Evolutionary conservation across 2,113 vertebrate species (phyloP).

Genomic region (Etia nguti): DNA sequence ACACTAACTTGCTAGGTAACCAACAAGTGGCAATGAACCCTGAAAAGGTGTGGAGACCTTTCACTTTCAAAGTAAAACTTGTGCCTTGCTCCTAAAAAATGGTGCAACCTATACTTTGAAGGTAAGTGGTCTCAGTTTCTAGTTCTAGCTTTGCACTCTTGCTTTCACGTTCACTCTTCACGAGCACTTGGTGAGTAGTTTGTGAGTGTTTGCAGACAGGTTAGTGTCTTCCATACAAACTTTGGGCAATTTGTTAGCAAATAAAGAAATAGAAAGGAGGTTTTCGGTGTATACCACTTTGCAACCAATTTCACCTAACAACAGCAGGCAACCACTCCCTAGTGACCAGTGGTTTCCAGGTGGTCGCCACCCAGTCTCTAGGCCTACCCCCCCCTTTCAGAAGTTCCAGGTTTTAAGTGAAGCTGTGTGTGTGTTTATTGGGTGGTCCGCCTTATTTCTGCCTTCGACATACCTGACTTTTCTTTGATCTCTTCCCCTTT

Average conservation of each 20-base stretch:
- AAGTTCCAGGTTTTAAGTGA: slow-evolving; percentile 35
- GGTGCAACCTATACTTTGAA: not conserved
- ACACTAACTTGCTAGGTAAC: not conserved
- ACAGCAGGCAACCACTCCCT: not conserved
- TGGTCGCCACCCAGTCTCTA: not conserved
- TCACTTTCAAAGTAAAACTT: not conserved
- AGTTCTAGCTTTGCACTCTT: not conserved
- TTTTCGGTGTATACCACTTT: not conserved
- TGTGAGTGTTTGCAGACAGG: too few relatives aligned
- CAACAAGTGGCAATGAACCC: not conserved
- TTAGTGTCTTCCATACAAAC: too few relatives aligned
- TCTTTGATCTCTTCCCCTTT: slow-evolving; percentile 19
- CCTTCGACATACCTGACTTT: slow-evolving; percentile 10
- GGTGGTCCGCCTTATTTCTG: slow-evolving; percentile 4
- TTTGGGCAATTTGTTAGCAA: not conserved
- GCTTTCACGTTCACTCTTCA: not conserved
- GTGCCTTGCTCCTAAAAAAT: not conserved
- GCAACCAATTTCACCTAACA: not conserved
- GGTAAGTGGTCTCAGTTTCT: not conserved
- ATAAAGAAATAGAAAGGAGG: not conserved
- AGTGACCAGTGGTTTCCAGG: not conserved
- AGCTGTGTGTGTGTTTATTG: slow-evolving; percentile 20
- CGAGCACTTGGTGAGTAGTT: not conserved
- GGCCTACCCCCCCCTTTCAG: not conserved
- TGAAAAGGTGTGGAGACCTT: not conserved